These are phyloP conservation scores for Phocoena phocoena DNA, from an alignment of 2,113 vertebrate genomes.

Conservation along the genomic window DNA sequence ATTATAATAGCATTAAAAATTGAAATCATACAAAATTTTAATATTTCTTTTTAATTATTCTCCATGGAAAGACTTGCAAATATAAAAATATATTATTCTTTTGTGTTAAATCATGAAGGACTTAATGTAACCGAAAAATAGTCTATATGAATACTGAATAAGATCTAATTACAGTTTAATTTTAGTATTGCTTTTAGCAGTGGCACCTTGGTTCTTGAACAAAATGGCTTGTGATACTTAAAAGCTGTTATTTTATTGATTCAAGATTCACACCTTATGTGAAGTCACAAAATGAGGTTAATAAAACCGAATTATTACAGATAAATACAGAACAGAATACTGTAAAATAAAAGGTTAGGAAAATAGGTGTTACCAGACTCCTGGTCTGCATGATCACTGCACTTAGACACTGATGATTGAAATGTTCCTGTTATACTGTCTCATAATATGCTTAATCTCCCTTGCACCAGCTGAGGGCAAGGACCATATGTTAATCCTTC, in stretches of 20 bases:
- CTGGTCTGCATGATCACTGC: not conserved
- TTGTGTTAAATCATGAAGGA: not conserved
- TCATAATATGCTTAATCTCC: not conserved
- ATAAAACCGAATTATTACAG: not conserved
- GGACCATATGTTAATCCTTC: not conserved
- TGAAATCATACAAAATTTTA: not conserved
- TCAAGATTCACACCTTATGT: not conserved
- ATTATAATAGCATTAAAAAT: constrained; percentile 6
- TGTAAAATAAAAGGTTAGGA: not conserved
- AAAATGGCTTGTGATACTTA: not conserved
- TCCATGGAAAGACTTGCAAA: not conserved
- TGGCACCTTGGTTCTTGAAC: not conserved
- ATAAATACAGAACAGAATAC: not conserved
- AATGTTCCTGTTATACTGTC: not conserved
- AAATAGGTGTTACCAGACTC: not conserved
- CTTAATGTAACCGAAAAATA: constrained; percentile 31
- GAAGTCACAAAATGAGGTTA: not conserved
- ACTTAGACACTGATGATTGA: not conserved
- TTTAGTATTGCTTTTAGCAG: constrained; percentile 34
- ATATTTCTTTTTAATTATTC: constrained; percentile 1
- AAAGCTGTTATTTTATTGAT: constrained; percentile 4
- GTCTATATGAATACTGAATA: not conserved
- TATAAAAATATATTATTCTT: constrained; percentile 2
- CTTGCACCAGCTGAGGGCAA: not conserved
- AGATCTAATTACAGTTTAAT: constrained; percentile 34